A percentile compares a stretch with the other conserved stretches of the same genome.
phyloP scores from a whole-genome alignment of 92 coral and sea anemone genomes.

The Heteractis magnifica region DNA sequence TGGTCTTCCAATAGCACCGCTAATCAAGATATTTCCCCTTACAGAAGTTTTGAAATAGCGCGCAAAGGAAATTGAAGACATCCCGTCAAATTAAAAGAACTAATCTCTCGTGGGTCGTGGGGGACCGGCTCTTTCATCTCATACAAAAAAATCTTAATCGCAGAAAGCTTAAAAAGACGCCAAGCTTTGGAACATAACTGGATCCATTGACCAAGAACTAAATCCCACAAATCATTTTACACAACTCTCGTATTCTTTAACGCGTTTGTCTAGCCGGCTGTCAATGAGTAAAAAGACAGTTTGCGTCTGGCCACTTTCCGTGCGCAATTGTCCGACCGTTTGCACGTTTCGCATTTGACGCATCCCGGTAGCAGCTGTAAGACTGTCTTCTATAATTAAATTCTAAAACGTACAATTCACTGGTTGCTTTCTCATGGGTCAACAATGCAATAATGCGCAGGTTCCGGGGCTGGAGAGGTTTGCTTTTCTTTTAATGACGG shows the following conservation, averaged over 20 bases:
- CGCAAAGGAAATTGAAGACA: background rate
- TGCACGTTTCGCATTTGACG: background rate
- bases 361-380: background rate
- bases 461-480: background rate
- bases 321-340: background rate
- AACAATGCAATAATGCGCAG: background rate
- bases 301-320: background rate
- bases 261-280: background rate
- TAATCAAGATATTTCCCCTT: background rate
- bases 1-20: background rate
- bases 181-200: background rate
- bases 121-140: background rate
- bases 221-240: background rate
- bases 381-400: background rate
- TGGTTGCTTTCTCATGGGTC: background rate
- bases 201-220: background rate
- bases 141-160: background rate
- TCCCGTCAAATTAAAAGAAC: background rate
- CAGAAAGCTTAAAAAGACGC: background rate
- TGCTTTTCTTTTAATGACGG: background rate
- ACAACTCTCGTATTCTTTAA: background rate
- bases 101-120: background rate
- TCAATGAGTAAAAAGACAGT: background rate
- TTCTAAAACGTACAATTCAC: background rate
- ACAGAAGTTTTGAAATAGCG: background rate